Evolutionary conservation across 2,797 vertebrate genomes (phyloP), one percentile per base, ranked within the genome.

Genomic region (Peromyscus nudipes): DNA sequence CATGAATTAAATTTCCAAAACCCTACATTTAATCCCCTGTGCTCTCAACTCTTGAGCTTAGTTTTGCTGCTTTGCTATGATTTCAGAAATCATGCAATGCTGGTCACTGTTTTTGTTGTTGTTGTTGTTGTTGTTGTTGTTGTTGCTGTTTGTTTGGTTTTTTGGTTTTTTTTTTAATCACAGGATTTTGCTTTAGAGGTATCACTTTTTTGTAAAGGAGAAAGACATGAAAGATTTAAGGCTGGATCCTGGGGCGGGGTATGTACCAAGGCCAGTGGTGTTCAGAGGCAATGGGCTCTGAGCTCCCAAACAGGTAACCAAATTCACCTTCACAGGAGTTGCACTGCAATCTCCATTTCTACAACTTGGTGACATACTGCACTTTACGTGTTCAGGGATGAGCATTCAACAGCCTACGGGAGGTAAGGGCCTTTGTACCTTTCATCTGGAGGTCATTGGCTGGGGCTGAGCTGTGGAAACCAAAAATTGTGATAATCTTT

Each of bases 401-500:
- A 84, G 52, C 34, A 40, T 88, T 64, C 1, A 0, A 76, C 57
- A 94, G 64, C 76, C 80, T 67, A 80, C 4, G 21, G 94, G 89
- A 92, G 83, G 43, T 57, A 49, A 87, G 73, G 69, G 60, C 65
- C 76, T 77, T 64, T 4, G 17, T n/a, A 75, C 40, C 93, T 91
- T 92, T 91, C 91, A 79, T 80, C 62, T 91, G 82, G 21, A 97
- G 93, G 94, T 81, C 89, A 84, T 6, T 93, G 89, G 65, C 65
- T 87, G 96, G 80, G 71, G 75, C 71, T 71, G 31, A 92, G 25
- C 49, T 76, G 67, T 25, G 43, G 75, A 83, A 92, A 95, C 79
- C 79, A 85, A 94, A 97, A 86, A 91, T 46, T 80, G 97, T 85
- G 87, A 85, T 97, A 75, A 96, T 92, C 62, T 77, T 89, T 52